Percentiles rank a stretch among this genome's conserved stretches.
Conservation (phyloP, 2,888 invertebrate genomes). For the Bellardia pandia region DNA sequence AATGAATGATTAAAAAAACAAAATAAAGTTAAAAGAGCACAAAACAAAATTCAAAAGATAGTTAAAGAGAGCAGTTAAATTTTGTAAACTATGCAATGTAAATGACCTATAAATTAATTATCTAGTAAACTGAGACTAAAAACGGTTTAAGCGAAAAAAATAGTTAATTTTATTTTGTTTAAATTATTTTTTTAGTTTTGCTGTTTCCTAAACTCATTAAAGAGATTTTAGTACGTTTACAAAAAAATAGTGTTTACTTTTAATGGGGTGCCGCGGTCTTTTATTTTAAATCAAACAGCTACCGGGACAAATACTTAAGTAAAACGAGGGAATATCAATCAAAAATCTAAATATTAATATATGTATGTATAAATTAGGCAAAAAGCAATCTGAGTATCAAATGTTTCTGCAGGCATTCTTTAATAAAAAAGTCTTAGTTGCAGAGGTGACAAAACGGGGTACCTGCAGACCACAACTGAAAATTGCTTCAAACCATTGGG, state of each 20-base stretch:
- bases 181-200: neutral
- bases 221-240: neutral
- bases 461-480: no score
- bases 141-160: neutral
- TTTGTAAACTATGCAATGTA: constrained; percentile 10
- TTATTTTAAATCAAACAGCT: neutral
- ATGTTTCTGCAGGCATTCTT: no score
- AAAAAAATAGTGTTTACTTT: neutral
- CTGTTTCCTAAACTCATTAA: neutral
- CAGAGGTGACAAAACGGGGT: no score
- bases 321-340: neutral
- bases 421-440: no score
- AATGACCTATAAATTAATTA: constrained; percentile 43
- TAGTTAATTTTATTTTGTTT: neutral
- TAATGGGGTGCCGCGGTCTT: neutral
- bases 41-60: no score
- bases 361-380: no score
- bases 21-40: neutral
- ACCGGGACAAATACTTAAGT: no score
- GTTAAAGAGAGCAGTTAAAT: neutral
- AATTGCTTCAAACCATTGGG: no score
- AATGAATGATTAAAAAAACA: neutral
- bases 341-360: no score
- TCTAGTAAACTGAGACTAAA: neutral
- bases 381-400: no score